Evolutionary conservation across 2,797 vertebrate genomes (phyloP).

Genomic region (Petrocephalus schoutedeni): DNA sequence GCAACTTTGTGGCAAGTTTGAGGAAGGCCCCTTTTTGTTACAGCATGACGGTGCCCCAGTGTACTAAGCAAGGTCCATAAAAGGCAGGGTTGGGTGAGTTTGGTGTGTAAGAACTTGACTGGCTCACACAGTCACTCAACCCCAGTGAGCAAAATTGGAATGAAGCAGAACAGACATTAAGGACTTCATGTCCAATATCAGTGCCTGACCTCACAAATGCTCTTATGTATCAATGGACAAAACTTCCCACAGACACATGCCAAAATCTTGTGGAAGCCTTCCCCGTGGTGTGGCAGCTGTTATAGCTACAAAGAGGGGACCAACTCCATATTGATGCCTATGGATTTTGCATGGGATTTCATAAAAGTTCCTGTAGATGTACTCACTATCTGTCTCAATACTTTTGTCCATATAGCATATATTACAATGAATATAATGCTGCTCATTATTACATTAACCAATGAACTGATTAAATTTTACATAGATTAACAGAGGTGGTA

Average conservation of each 20-base stretch:
- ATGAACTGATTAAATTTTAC: not conserved
- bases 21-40: not conserved
- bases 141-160: not conserved
- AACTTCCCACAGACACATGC: not conserved
- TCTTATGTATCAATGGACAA: not conserved
- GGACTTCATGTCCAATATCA: not conserved
- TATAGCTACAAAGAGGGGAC: not conserved
- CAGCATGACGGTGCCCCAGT: not conserved
- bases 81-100: not conserved
- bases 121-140: not conserved
- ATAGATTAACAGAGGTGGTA: too few species aligned
- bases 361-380: too few species aligned
- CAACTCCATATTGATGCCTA: not conserved
- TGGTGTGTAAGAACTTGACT: not conserved
- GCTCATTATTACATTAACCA: not conserved
- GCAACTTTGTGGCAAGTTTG: not conserved
- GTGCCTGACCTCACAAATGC: not conserved
- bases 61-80: not conserved
- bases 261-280: not conserved
- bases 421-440: not conserved
- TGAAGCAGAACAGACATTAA: not conserved
- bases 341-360: too few species aligned
- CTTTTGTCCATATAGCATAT: not conserved
- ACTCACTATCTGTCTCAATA: too few species aligned
- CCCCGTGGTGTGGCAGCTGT: not conserved